phyloP scores from a whole-genome alignment of 2,797 vertebrate species.

The Taeniopygia guttata region DNA sequence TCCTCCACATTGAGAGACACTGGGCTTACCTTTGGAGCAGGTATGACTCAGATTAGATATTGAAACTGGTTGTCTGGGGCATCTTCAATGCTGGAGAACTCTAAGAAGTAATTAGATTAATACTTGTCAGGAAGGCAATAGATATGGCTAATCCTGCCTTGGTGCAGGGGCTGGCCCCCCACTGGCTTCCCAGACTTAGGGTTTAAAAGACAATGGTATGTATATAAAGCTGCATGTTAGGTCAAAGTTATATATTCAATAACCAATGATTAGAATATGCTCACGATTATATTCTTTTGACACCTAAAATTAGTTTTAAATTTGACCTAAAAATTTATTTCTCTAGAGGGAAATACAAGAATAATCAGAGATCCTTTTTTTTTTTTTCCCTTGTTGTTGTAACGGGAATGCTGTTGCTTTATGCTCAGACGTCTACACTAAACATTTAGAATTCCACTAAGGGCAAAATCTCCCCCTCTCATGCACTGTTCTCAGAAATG shows the following conservation, averaged over 20 bases:
- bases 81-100: background rate
- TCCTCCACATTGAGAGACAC: background rate
- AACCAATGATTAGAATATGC: background rate
- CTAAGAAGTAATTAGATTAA: background rate
- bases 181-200: background rate
- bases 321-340: background rate
- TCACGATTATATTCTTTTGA: background rate
- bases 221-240: background rate
- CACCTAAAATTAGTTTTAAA: background rate
- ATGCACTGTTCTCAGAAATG: conserved; percentile 48
- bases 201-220: background rate
- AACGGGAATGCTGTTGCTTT: background rate
- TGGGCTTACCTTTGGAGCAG: background rate
- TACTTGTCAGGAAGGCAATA: background rate
- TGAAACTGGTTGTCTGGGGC: background rate
- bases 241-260: background rate
- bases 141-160: background rate
- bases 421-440: background rate
- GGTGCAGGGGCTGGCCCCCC: background rate
- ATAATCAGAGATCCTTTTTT: background rate
- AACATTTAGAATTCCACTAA: conserved; percentile 51
- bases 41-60: background rate
- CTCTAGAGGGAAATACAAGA: background rate
- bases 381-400: background rate
- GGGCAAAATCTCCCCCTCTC: conserved; percentile 27